Evolutionary conservation across 2,888 invertebrate genomes (phyloP).

Genomic region (Boloria selene): DNA sequence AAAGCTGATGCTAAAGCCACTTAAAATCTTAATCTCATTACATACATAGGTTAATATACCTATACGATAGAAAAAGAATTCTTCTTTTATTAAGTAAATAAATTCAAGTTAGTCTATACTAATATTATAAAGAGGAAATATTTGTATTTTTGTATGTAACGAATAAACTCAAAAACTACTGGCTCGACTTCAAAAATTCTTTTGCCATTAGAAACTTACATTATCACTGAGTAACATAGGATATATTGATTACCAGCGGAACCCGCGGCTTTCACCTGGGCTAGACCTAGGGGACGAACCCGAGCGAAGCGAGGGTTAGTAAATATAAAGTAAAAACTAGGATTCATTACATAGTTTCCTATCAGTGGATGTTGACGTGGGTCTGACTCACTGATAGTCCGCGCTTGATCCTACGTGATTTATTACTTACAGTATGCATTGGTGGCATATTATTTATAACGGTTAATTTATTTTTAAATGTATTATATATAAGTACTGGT

Average conservation of each 20-base stretch:
- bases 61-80: background rate
- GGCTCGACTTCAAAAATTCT: too few relatives aligned
- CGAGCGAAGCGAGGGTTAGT: too few relatives aligned
- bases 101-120: background rate
- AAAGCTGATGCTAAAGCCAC: too few relatives aligned
- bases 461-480: slow-evolving; percentile 7
- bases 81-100: background rate
- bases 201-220: too few relatives aligned
- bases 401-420: slow-evolving; percentile 66
- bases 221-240: too few relatives aligned
- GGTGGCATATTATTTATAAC: slow-evolving; percentile 10
- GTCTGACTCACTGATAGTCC: slow-evolving; percentile 59
- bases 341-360: slow-evolving; percentile 39
- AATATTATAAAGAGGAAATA: too few relatives aligned
- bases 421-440: slow-evolving; percentile 48
- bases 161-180: too few relatives aligned
- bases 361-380: slow-evolving; percentile 50
- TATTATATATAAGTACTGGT: background rate
- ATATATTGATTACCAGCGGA: too few relatives aligned
- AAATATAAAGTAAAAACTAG: slow-evolving; percentile 9
- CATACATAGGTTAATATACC: background rate
- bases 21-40: too few relatives aligned
- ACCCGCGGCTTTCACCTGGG: too few relatives aligned
- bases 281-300: too few relatives aligned
- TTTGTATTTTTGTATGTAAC: too few relatives aligned